Evolutionary conservation across 2,113 vertebrate genomes (phyloP).

Genomic region (Collichthys lucidus): DNA sequence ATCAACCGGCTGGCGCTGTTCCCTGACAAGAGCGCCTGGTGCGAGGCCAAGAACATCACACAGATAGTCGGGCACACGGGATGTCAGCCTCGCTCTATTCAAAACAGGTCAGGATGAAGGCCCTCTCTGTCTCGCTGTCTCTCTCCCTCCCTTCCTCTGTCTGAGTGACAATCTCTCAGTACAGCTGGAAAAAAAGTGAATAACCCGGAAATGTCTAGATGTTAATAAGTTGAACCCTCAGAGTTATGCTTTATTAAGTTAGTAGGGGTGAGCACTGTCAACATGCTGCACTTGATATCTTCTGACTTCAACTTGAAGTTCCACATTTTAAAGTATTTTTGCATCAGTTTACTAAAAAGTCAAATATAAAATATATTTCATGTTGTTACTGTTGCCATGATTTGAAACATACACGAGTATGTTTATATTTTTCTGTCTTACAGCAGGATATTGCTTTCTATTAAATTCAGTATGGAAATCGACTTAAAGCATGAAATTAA

Average conservation of each 20-base stretch:
- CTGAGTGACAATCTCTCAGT: conserved; percentile 16
- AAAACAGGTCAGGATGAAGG: conserved; percentile 92
- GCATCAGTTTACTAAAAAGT: neutral
- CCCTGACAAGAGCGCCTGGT: conserved; percentile 99
- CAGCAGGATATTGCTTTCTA: neutral
- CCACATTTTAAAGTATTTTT: neutral
- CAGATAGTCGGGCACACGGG: conserved; percentile 98
- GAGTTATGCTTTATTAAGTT: conserved; percentile 11
- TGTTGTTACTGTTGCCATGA: neutral
- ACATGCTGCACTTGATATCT: too few species aligned
- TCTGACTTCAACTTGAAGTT: neutral
- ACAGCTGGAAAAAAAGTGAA: conserved; percentile 8
- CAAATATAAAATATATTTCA: neutral
- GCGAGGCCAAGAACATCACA: conserved; percentile 99
- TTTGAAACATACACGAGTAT: neutral
- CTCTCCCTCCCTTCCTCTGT: neutral
- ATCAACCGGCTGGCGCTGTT: conserved; percentile 98
- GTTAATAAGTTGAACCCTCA: too few species aligned
- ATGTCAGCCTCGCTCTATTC: conserved; percentile 96
- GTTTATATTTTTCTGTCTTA: neutral
- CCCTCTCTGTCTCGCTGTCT: conserved; percentile 49
- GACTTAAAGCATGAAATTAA: neutral
- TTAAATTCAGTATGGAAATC: neutral
- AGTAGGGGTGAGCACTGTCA: neutral
- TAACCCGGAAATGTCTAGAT: conserved; percentile 16